phyloP scores from a whole-genome alignment of 2,797 vertebrate species.

The Myiothlypis chrysogaster region DNA sequence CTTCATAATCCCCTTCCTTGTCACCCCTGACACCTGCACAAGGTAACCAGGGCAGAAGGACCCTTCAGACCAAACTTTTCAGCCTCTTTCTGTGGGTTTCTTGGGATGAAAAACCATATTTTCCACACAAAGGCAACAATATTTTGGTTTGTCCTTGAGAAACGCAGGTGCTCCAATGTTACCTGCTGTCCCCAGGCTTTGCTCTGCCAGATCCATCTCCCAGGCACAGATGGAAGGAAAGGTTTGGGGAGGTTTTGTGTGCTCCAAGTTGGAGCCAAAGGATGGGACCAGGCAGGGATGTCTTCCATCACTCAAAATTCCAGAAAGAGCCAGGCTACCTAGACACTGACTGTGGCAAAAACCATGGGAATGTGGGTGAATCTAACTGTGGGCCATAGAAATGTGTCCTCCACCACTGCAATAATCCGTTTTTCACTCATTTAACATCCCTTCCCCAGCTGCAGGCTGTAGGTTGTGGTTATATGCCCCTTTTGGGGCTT shows the following conservation, averaged over 20 bases:
- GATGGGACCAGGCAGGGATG: neutral
- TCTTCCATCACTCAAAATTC: neutral
- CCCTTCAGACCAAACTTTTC: neutral
- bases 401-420: accelerated
- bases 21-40: neutral
- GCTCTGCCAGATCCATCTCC: neutral
- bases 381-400: neutral
- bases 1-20: neutral
- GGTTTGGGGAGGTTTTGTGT: accelerated
- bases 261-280: neutral
- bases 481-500: neutral
- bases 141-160: neutral
- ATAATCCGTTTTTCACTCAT: neutral
- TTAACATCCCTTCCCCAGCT: neutral
- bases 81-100: neutral
- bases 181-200: neutral
- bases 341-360: neutral
- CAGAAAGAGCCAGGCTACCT: neutral
- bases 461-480: neutral
- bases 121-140: neutral
- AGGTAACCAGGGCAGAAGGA: neutral
- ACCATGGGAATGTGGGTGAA: neutral
- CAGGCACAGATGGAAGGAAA: neutral
- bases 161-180: accelerated
- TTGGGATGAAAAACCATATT: neutral